Evolutionary conservation across 2,113 vertebrate species (phyloP), one percentile per base, ranked within the genome.

Genomic region (Parus major): DNA sequence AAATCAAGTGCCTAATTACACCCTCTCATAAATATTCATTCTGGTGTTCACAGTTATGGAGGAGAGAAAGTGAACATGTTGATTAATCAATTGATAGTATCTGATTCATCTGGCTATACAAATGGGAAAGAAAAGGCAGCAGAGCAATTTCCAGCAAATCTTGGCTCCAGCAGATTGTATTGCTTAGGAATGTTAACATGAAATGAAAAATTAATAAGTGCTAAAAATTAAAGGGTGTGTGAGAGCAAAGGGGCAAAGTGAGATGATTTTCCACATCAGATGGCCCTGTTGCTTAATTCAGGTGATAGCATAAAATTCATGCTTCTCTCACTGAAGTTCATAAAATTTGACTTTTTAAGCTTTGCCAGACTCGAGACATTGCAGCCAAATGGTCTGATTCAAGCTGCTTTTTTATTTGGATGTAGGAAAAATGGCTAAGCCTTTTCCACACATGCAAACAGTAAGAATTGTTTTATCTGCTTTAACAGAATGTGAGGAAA

Each of bases 21-120:
- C 25, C 23, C 46, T 73, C 82, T 97, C 91, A 96, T 97, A 93
- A 97, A 97, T 98, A 98, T 97, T 97, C 93, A 98, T 97, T 93
- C 80, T 83, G 60, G 85, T 90, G 92, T 66, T 97, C 88, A 79
- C 83, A 92, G 92, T 91, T 96, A 93, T 79, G 70, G 88, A 97
- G 90, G 86, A 93, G 86, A 96, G 80, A 93, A 96, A 93, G 49
- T 84, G 96, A 98, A 95, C 90, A 92, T 12, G 46, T 78, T 95
- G 93, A 97, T 96, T 96, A 97, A 90, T 96, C 93, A 97, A 88
- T 97, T 97, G 96, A 94, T 96, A 96, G 56, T 86, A 93, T 96
- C 96, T 97, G 75, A 94, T 96, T 97, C 88, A 66, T 52, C 82
- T 94, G 79, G 55, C 53, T 93, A 15, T 96, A 95, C 56, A 92